phyloP scores from a whole-genome alignment of 2,888 invertebrate species.

The Epistrophella euchroma region DNA sequence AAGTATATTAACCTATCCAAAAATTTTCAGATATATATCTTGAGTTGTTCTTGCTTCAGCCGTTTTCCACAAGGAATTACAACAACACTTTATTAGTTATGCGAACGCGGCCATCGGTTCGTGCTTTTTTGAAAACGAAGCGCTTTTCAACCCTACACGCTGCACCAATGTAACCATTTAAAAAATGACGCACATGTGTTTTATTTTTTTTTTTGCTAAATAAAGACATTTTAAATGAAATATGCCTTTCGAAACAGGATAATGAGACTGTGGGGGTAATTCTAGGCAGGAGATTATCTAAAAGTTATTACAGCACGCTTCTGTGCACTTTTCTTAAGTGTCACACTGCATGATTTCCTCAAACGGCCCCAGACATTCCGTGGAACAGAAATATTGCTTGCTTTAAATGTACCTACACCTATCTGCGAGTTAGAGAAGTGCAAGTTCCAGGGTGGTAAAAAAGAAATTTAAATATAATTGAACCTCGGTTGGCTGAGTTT shows the following conservation, averaged over 20 bases:
- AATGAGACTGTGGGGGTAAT: constrained; percentile 55
- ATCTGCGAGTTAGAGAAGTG: not conserved
- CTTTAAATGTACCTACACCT: not conserved
- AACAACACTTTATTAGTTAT: too few species aligned
- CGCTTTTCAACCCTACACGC: too few species aligned
- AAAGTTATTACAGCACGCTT: constrained; percentile 74
- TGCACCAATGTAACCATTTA: constrained; percentile 18
- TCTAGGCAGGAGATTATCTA: constrained; percentile 26
- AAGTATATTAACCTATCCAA: too few species aligned
- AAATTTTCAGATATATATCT: too few species aligned
- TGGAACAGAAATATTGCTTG: not conserved
- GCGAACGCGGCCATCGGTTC: too few species aligned
- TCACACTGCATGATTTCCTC: constrained; percentile 70
- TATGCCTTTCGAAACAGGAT: constrained; percentile 49
- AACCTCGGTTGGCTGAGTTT: constrained; percentile 67
- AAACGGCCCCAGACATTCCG: constrained; percentile 35
- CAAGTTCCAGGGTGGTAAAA: constrained; percentile 50
- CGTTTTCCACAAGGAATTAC: too few species aligned
- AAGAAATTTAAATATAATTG: constrained; percentile 75
- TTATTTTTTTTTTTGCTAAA: constrained; percentile 3
- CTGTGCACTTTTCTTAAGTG: constrained; percentile 73
- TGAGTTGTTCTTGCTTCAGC: too few species aligned
- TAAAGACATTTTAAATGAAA: constrained; percentile 61
- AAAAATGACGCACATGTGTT: constrained; percentile 58
- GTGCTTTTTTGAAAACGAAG: too few species aligned